phyloP scores from a whole-genome alignment of 2,888 invertebrate genomes.

The Caenorhabditis zanzibari region DNA sequence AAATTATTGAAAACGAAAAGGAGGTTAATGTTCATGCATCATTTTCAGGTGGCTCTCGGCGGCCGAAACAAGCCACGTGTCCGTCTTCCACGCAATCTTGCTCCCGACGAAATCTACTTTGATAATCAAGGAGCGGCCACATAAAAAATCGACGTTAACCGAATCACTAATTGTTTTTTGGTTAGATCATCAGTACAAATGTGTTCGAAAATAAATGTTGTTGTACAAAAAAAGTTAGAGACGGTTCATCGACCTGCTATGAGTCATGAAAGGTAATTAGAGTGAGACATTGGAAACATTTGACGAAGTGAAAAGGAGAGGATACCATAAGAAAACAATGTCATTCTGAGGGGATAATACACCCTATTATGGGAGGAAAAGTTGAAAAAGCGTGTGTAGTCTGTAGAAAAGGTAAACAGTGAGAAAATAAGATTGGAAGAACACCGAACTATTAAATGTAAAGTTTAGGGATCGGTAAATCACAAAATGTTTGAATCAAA shows the following conservation, averaged over 20 bases:
- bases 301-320: constrained; percentile 28
- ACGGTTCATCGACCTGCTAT: constrained; percentile 13
- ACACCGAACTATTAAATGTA: no score
- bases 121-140: constrained; percentile 81
- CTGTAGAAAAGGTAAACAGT: no score
- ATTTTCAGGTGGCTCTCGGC: constrained; percentile 78
- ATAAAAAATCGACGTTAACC: constrained; percentile 32
- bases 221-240: constrained; percentile 1
- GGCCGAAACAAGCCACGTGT: constrained; percentile 75
- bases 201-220: constrained; percentile 19
- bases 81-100: constrained; percentile 78
- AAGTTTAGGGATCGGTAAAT: no score
- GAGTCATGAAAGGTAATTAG: constrained; percentile 26
- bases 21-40: constrained; percentile 13
- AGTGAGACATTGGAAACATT: constrained; percentile 22
- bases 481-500: no score
- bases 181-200: constrained; percentile 41
- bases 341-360: constrained; percentile 1
- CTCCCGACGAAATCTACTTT: constrained; percentile 82
- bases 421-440: no score
- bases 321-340: constrained; percentile 14
- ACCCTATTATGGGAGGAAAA: background rate
- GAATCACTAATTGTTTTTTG: background rate
- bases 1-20: constrained; percentile 9
- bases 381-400: background rate